phyloP scores from a whole-genome alignment of 2,797 vertebrate genomes.

The Phrynocephalus vlangalii region DNA sequence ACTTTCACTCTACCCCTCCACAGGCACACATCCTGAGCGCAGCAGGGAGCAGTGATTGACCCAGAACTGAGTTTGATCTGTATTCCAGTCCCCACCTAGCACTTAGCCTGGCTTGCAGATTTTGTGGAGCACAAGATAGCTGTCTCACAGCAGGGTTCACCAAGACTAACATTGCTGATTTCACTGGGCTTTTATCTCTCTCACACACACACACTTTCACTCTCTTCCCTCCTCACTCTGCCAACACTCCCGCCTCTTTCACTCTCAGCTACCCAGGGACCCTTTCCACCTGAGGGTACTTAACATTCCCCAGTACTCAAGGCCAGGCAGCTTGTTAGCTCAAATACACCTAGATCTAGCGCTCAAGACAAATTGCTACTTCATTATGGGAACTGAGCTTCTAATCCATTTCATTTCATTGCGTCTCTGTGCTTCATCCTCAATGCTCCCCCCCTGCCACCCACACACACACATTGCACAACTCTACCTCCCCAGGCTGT shows the following conservation, averaged over 20 bases:
- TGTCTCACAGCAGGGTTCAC: neutral
- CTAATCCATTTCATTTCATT: slow-evolving; percentile 66
- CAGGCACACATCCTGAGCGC: neutral
- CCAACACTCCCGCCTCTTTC: neutral
- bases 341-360: slow-evolving; percentile 70
- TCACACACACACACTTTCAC: neutral
- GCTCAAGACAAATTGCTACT: slow-evolving; percentile 75
- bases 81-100: slow-evolving; percentile 10
- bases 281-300: slow-evolving; percentile 42
- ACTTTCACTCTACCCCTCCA: neutral
- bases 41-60: slow-evolving; percentile 25
- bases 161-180: slow-evolving; percentile 11
- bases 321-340: slow-evolving; percentile 72
- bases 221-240: neutral
- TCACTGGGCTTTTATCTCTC: slow-evolving; percentile 33
- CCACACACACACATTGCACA: too few relatives aligned
- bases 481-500: slow-evolving; percentile 49
- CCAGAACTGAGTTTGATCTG: slow-evolving; percentile 39
- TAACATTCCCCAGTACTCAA: slow-evolving; percentile 67
- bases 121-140: neutral
- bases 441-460: too few relatives aligned
- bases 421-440: slow-evolving; percentile 18
- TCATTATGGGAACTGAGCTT: slow-evolving; percentile 74
- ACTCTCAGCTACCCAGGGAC: slow-evolving; percentile 36
- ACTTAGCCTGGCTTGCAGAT: slow-evolving; percentile 12